Evolutionary conservation across 2,888 invertebrate species (phyloP).

Genomic region (Lissocephala sabroskyi): DNA sequence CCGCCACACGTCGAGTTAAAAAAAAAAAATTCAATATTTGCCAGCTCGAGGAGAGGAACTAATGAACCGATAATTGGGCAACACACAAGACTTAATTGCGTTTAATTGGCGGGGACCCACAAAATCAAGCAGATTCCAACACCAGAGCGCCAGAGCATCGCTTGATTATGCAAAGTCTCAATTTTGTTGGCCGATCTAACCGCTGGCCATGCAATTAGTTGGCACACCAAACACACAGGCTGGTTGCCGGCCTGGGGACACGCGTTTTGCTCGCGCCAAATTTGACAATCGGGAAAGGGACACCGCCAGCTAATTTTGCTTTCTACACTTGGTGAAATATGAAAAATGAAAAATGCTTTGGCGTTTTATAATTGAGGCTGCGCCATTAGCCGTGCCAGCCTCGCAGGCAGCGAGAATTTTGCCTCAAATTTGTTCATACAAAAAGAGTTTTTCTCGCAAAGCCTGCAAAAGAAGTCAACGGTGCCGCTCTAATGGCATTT

Average conservation of each 20-base stretch:
- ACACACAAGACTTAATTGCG: constrained; percentile 38
- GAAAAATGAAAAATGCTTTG: no score
- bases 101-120: constrained; percentile 36
- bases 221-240: constrained; percentile 4
- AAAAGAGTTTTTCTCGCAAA: no score
- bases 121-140: neutral
- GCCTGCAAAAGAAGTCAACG: no score
- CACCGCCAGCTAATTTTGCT: neutral
- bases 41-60: constrained; percentile 32
- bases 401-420: constrained; percentile 12
- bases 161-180: constrained; percentile 60
- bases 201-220: constrained; percentile 25
- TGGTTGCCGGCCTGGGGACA: constrained; percentile 26
- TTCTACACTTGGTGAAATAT: constrained; percentile 5
- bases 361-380: no score
- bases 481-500: constrained; percentile 57
- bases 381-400: no score
- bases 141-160: no score
- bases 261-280: constrained; percentile 50
- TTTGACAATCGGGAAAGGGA: constrained; percentile 30
- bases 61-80: constrained; percentile 58
- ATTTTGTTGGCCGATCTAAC: constrained; percentile 27
- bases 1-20: no score
- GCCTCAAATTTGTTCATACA: no score
- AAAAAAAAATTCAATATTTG: constrained; percentile 35